Base-by-base conservation (phyloP, 2,797 vertebrate species). In the Siniperca scherzeri region DNA sequence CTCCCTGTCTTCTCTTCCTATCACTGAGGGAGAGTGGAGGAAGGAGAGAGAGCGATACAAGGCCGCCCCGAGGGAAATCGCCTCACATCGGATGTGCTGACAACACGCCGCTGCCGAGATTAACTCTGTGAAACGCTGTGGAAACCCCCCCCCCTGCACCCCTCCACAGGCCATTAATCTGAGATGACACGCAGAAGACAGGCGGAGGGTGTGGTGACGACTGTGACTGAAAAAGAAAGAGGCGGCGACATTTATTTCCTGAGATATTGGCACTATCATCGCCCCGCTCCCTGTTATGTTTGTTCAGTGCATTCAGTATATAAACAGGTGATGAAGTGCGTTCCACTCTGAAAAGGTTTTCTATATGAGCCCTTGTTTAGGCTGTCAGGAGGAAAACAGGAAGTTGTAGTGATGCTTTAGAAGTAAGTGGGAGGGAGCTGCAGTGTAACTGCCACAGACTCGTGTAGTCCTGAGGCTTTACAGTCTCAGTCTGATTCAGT, bases 161-260 rank as follows among this genome's bases (percentile, higher is more conserved):
- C 52, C 84, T 74, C 53, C 68, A 53, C 65, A 50, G 73, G 61
- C 79, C 83, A 80, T 90, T 89, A 88, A 88, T 91, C 90, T 83
- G 79, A 84, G 83, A 33, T 3, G 84, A 88, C 78, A 80, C 9
- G 53, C 68, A 0, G 80, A 57, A 74, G 78, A n/a, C 65, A 76
- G 53, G 82, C 2, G 64, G 77, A n/a, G 75, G 65, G 22, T 3
- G 57, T 14, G 57, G 21, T 48, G 81, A 62, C 4, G 30, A 70
- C 64, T 55, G 68, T 0, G 44, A 42, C 70, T 71, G 55, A 21
- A 30, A 52, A 36, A 77, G 42, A 70, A 82, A 73, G 61, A 83
- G 74, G 60, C 70, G 36, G 55, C 22, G 42, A 53, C 56, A 27
- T 59, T 42, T 68, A 53, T 64, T 74, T 81, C 68, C 85, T 55